A percentile compares a stretch with the other conserved stretches of the same genome.
phyloP scores from a whole-genome alignment of 2,888 invertebrate genomes.

The Steinernema hermaphroditum region DNA sequence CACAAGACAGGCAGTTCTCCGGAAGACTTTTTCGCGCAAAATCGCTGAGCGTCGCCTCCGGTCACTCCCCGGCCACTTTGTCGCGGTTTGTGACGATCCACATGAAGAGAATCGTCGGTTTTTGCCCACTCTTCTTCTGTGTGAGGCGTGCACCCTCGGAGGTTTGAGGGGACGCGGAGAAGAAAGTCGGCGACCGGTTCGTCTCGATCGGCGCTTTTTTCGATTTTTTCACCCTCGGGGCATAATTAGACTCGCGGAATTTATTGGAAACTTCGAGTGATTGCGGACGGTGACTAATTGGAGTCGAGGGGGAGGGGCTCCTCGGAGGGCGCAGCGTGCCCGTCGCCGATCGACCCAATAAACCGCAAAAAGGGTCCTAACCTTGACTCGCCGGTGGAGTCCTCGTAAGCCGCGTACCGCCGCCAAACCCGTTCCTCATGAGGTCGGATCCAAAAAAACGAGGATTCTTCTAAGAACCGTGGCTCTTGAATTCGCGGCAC shows the following conservation, averaged over 20 bases:
- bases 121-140: too few relatives aligned
- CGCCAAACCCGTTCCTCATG: conserved; percentile 26
- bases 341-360: conserved; percentile 23
- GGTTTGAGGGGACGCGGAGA: too few relatives aligned
- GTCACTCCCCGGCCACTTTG: too few relatives aligned
- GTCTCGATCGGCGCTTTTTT: background rate
- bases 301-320: background rate
- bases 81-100: too few relatives aligned
- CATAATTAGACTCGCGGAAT: background rate
- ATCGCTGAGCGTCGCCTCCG: too few relatives aligned
- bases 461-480: background rate
- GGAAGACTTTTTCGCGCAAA: too few relatives aligned
- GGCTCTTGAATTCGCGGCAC: background rate
- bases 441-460: conserved; percentile 19
- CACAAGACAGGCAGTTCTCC: too few relatives aligned
- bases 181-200: conserved; percentile 1
- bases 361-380: conserved; percentile 28
- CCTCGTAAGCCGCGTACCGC: conserved; percentile 11
- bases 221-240: background rate
- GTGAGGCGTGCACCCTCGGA: too few relatives aligned
- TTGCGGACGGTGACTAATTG: conserved; percentile 10
- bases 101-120: too few relatives aligned
- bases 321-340: too few relatives aligned
- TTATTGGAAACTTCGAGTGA: conserved; percentile 18
- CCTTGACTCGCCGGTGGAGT: conserved; percentile 16